Evolutionary conservation across 2,113 vertebrate species (phyloP).

Genomic region (Sisor rabdophorus): DNA sequence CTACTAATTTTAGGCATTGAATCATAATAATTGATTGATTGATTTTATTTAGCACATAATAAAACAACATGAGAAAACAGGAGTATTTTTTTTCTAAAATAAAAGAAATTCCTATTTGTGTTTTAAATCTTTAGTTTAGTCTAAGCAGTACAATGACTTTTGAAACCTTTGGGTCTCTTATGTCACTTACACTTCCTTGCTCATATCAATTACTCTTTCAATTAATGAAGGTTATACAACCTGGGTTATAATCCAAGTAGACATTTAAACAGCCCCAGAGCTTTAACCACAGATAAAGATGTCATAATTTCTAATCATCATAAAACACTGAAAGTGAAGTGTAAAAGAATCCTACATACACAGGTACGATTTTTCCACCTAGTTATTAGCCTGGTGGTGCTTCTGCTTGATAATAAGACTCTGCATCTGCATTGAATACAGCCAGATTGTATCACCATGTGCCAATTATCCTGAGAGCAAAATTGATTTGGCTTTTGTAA

Average conservation of each 20-base stretch:
- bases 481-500: conserved; percentile 59
- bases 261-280: not conserved
- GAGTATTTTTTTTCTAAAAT: not conserved
- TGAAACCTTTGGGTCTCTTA: not conserved
- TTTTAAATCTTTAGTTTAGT: not conserved
- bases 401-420: conserved; percentile 40
- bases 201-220: no score
- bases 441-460: conserved; percentile 49
- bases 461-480: conserved; percentile 56
- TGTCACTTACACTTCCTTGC: no score
- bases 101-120: not conserved
- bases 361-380: conserved; percentile 38
- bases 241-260: not conserved
- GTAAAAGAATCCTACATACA: conserved; percentile 23
- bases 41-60: not conserved
- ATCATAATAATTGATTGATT: not conserved
- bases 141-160: no score
- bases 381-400: conserved; percentile 37
- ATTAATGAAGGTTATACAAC: not conserved
- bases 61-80: not conserved
- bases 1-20: not conserved
- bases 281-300: conserved; percentile 17
- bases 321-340: conserved; percentile 42
- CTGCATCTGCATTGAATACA: conserved; percentile 49
- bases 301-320: conserved; percentile 27